Conservation (phyloP, 2,113 vertebrate species). For the Neolamprologus cancellatus region DNA sequence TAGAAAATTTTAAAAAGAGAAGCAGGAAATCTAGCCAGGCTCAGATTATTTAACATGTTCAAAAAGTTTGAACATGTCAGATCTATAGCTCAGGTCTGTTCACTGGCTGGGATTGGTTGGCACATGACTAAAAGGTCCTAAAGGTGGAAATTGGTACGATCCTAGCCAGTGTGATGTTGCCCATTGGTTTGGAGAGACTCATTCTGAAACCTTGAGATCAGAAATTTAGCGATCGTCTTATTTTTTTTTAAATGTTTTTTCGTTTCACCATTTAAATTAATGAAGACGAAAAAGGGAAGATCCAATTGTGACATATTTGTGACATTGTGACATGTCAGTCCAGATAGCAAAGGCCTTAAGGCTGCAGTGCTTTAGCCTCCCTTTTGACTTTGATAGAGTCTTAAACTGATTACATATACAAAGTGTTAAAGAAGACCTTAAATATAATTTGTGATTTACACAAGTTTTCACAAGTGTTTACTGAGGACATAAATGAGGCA, state of each 20-base stretch:
- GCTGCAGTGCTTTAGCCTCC: not conserved
- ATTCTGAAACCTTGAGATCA: not conserved
- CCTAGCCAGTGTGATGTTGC: not conserved
- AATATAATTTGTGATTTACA: not conserved
- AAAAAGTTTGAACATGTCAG: not conserved
- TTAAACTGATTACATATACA: not conserved
- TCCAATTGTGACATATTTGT: not conserved
- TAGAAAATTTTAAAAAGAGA: too few species aligned
- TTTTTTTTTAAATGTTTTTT: accelerated
- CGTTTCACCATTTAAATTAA: not conserved
- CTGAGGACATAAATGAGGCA: not conserved
- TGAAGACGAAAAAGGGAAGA: not conserved
- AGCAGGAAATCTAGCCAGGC: not conserved
- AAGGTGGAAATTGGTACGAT: not conserved
- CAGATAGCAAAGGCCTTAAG: not conserved
- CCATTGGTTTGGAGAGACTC: not conserved
- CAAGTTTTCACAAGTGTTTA: not conserved
- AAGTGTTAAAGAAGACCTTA: not conserved
- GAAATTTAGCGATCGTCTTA: not conserved
- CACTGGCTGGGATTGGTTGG: not conserved
- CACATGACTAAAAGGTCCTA: not conserved
- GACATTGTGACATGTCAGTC: not conserved
- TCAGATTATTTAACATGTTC: not conserved
- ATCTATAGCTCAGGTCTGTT: not conserved
- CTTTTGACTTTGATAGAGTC: not conserved